Percentiles rank a stretch among this genome's conserved stretches.
These are phyloP conservation scores for Harpalus rufipes DNA, from an alignment of 2,888 invertebrate genomes.

Conservation along the genomic window DNA sequence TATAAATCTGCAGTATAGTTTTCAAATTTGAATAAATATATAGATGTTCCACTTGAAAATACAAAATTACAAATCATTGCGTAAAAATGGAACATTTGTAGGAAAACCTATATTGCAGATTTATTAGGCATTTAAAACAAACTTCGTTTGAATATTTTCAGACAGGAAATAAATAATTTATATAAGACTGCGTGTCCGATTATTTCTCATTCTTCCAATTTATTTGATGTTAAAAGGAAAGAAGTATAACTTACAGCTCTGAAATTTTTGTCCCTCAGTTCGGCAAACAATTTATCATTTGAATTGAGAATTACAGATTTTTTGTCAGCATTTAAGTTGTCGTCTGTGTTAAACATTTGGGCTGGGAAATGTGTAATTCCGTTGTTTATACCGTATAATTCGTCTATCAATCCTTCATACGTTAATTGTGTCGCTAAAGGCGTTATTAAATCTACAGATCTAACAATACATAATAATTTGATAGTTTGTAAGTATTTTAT, in stretches of 20 bases:
- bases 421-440: conserved; percentile 96
- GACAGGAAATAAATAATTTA: too few relatives aligned
- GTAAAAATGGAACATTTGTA: too few relatives aligned
- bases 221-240: conserved; percentile 36
- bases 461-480: conserved; percentile 19
- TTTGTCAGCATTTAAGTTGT: conserved; percentile 83
- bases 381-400: conserved; percentile 92
- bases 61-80: too few relatives aligned
- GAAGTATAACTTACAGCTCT: conserved; percentile 81
- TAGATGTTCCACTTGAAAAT: too few relatives aligned
- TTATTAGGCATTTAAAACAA: too few relatives aligned
- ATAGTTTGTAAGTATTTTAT: neutral
- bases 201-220: too few relatives aligned
- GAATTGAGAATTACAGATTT: conserved; percentile 92
- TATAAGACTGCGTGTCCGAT: too few relatives aligned
- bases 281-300: conserved; percentile 91
- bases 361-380: conserved; percentile 91
- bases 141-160: too few relatives aligned
- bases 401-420: conserved; percentile 98
- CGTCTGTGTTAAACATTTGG: conserved; percentile 87
- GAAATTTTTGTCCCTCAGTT: conserved; percentile 95
- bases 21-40: too few relatives aligned
- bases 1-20: too few relatives aligned
- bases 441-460: conserved; percentile 94
- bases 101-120: too few relatives aligned